Percentiles rank a stretch among this genome's conserved stretches.
These are phyloP conservation scores for Botrylloides violaceus DNA, from an alignment of 23 tunicate species.

Conservation along the genomic window DNA sequence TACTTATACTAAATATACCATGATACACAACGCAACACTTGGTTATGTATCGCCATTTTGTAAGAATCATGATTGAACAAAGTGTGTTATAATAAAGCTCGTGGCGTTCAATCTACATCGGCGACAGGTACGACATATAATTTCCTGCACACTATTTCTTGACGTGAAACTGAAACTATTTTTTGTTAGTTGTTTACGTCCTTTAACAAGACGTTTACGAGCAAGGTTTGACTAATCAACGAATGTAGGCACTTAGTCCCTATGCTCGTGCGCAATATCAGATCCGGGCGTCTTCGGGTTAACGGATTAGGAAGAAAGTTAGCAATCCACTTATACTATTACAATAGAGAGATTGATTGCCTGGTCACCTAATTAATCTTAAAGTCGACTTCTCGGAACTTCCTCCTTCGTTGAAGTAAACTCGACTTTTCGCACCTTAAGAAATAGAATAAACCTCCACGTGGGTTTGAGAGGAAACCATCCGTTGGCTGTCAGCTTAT, in stretches of 20 bases:
- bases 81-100: too few relatives aligned
- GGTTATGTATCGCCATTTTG: slow-evolving; percentile 3
- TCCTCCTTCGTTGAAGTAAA: too few relatives aligned
- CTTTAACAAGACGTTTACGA: too few relatives aligned
- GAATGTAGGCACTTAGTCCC: not conserved
- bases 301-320: not conserved
- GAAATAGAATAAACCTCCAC: too few relatives aligned
- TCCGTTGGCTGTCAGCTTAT: too few relatives aligned
- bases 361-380: not conserved
- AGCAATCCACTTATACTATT: not conserved
- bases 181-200: not conserved
- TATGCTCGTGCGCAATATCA: not conserved
- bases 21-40: too few relatives aligned
- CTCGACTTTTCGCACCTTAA: too few relatives aligned
- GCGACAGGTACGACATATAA: slow-evolving; percentile 13
- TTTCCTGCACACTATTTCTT: slow-evolving; percentile 13
- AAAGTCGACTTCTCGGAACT: not conserved
- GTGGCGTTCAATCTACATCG: not conserved
- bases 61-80: too few relatives aligned
- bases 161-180: slow-evolving; percentile 17
- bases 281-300: not conserved
- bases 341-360: not conserved
- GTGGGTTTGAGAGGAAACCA: too few relatives aligned
- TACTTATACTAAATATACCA: too few relatives aligned
- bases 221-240: not conserved